Percentiles rank a stretch among this genome's conserved stretches.
Evolutionary conservation across 2,113 vertebrate species (phyloP).

Genomic region (Onychostruthus taczanowskii): DNA sequence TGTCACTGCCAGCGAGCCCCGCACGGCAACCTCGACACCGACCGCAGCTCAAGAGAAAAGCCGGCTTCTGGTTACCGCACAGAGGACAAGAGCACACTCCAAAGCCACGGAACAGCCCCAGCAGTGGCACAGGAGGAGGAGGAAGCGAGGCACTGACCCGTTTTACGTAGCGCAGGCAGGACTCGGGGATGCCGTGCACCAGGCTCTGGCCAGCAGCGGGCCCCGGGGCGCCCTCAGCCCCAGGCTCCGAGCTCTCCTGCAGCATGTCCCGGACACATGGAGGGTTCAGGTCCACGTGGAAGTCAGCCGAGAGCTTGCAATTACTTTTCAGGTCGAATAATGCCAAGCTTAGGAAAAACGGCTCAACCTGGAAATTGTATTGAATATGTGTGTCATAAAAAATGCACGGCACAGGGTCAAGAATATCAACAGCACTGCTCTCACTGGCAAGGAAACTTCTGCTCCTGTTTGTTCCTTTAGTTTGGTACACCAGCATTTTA

Average conservation of each 20-base stretch:
- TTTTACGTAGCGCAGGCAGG: conserved; percentile 81
- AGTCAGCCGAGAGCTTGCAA: conserved; percentile 96
- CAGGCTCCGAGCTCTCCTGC: conserved; percentile 2
- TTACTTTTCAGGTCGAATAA: conserved; percentile 91
- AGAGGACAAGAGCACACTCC: rapidly evolving
- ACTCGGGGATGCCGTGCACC: conserved; percentile 81
- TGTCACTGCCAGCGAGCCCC: rapidly evolving
- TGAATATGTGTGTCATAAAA: not conserved
- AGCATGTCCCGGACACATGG: conserved; percentile 87
- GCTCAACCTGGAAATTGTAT: conserved; percentile 85
- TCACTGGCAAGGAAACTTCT: not conserved
- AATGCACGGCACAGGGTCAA: not conserved
- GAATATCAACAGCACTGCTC: not conserved
- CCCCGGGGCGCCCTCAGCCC: not conserved
- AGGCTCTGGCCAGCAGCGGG: conserved; percentile 43
- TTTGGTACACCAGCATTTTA: not conserved
- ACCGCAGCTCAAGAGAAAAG: not conserved
- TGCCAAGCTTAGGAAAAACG: conserved; percentile 93
- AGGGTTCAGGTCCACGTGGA: conserved; percentile 92
- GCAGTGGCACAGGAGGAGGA: not conserved
- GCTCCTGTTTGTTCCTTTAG: not conserved
- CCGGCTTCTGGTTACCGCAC: not conserved
- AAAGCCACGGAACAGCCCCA: not conserved
- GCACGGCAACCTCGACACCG: rapidly evolving
- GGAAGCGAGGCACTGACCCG: conserved; percentile 71